phyloP scores from a whole-genome alignment of 2,888 invertebrate species.

The Nysson spinosus region DNA sequence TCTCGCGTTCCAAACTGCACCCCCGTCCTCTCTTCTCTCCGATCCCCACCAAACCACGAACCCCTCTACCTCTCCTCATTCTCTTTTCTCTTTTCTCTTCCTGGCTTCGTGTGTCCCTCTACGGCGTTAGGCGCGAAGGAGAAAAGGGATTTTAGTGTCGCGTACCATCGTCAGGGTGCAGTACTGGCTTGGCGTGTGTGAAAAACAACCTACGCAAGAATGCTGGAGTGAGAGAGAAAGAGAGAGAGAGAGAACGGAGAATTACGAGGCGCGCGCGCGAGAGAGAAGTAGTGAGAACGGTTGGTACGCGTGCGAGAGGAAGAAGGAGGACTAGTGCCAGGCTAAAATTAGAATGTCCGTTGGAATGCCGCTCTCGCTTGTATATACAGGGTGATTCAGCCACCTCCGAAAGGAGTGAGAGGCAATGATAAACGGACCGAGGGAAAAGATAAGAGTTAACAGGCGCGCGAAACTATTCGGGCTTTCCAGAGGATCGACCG shows the following conservation, averaged over 20 bases:
- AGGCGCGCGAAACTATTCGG: conserved; percentile 24
- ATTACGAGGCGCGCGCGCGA: conserved; percentile 9
- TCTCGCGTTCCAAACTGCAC: too few species aligned
- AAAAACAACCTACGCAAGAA: conserved; percentile 45
- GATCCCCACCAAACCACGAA: too few species aligned
- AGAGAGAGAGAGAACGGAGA: conserved; percentile 15
- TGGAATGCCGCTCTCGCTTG: conserved; percentile 65
- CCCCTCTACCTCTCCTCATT: conserved; percentile 24
- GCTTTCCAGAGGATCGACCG: conserved; percentile 19
- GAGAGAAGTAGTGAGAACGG: conserved; percentile 9
- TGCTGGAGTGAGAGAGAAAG: conserved; percentile 9
- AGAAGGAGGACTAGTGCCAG: conserved; percentile 48
- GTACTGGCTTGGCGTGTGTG: conserved; percentile 40
- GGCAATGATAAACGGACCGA: conserved; percentile 28
- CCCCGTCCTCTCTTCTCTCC: conserved; percentile 39
- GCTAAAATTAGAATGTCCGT: conserved; percentile 74
- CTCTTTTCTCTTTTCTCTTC: conserved; percentile 19
- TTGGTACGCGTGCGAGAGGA: conserved; percentile 28
- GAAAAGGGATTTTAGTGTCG: conserved; percentile 29
- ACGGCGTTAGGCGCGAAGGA: conserved; percentile 6
- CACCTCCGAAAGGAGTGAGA: conserved; percentile 34
- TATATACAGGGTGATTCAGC: conserved; percentile 64
- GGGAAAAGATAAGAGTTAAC: conserved; percentile 22
- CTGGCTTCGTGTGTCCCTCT: conserved; percentile 5
- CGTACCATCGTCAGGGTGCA: conserved; percentile 56